Evolutionary conservation across 1,140 invertebrate genomes (phyloP).

Genomic region (Metopolophium dirhodum): DNA sequence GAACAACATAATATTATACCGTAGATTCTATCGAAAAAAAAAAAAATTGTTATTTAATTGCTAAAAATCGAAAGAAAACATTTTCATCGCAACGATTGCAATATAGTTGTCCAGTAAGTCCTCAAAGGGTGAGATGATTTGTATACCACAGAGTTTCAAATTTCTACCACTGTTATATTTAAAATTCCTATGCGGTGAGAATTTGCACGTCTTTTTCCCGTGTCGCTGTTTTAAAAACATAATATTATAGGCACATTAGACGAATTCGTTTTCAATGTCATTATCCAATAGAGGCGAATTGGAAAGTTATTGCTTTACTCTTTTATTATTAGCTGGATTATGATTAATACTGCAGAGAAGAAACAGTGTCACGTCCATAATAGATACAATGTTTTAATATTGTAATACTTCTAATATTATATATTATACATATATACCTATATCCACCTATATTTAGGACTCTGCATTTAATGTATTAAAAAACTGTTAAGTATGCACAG

Average conservation of each 20-base stretch:
- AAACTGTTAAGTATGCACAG: neutral
- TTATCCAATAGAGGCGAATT: neutral
- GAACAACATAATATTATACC: no score
- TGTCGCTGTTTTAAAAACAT: neutral
- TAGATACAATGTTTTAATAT: no score
- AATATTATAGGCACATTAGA: neutral
- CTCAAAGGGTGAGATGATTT: neutral
- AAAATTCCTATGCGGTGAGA: no score
- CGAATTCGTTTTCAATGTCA: neutral
- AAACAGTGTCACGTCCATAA: no score
- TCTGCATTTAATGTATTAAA: neutral
- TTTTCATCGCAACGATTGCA: neutral
- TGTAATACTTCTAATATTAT: no score
- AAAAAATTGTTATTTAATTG: neutral
- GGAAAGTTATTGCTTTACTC: neutral
- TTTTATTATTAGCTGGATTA: neutral
- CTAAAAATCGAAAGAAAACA: neutral
- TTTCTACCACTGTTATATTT: no score
- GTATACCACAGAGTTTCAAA: neutral
- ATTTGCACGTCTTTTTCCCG: no score
- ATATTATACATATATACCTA: no score
- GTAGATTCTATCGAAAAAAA: no score
- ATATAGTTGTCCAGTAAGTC: neutral
- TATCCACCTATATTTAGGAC: no score
- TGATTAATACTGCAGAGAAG: neutral